Conservation (phyloP, 2,888 invertebrate genomes). For the Meiosimyza decipiens region DNA sequence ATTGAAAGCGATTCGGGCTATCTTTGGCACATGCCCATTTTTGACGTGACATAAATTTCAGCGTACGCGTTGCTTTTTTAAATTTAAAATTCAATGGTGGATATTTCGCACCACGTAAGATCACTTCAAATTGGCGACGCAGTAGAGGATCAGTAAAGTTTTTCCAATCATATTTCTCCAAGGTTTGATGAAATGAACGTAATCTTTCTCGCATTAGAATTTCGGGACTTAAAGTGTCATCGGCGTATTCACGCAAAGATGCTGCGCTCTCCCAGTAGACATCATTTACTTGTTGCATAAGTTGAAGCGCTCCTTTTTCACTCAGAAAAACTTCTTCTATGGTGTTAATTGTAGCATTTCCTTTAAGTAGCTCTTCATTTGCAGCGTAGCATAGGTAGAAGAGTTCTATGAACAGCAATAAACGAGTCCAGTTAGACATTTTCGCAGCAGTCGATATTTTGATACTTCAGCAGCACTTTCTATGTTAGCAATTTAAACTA, state of each 20-base stretch:
- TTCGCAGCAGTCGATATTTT: background rate
- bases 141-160: constrained; percentile 45
- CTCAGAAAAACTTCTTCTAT: no score
- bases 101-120: constrained; percentile 49
- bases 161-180: constrained; percentile 47
- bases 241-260: constrained; percentile 47
- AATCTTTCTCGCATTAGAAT: constrained; percentile 51
- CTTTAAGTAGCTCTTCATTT: background rate
- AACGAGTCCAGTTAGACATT: background rate
- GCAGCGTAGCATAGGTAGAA: background rate
- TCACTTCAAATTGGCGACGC: constrained; percentile 48
- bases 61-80: constrained; percentile 45
- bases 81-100: constrained; percentile 47
- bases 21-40: constrained; percentile 45
- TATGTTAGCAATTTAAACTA: background rate
- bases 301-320: constrained; percentile 36
- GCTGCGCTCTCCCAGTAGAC: constrained; percentile 48
- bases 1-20: constrained; percentile 32
- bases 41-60: constrained; percentile 47
- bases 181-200: constrained; percentile 43
- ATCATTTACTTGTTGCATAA: constrained; percentile 45
- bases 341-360: no score
- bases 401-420: no score
- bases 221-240: constrained; percentile 48
- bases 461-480: background rate